These are phyloP conservation scores for Rhagonycha lutea DNA, from an alignment of 2,888 invertebrate species.

Conservation along the genomic window DNA sequence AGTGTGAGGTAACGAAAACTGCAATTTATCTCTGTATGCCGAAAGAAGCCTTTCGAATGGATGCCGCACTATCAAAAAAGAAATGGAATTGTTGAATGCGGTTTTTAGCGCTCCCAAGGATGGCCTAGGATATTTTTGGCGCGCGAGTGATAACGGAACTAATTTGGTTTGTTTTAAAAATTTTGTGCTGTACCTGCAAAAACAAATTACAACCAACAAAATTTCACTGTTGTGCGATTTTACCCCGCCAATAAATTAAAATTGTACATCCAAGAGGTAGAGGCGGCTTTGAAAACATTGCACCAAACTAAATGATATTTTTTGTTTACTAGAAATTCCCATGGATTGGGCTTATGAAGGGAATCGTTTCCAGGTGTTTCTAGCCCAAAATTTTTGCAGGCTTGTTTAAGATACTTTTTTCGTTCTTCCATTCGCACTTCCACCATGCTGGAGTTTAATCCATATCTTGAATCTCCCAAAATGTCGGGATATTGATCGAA, in stretches of 20 bases:
- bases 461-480: conserved; percentile 45
- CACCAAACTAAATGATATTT: conserved; percentile 85
- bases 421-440: conserved; percentile 64
- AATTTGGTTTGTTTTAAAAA: conserved; percentile 78
- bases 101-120: conserved; percentile 70
- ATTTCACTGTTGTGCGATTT: conserved; percentile 21
- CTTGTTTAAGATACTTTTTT: conserved; percentile 61
- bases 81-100: conserved; percentile 76
- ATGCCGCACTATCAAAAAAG: conserved; percentile 82
- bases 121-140: conserved; percentile 79
- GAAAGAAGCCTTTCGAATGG: conserved; percentile 80
- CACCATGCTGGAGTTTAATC: conserved; percentile 56
- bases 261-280: conserved; percentile 93
- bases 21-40: conserved; percentile 84
- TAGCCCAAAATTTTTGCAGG: conserved; percentile 66
- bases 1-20: conserved; percentile 80
- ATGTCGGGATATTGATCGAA: conserved; percentile 49
- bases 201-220: neutral
- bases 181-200: conserved; percentile 69
- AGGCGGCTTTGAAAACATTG: conserved; percentile 82
- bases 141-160: conserved; percentile 76
- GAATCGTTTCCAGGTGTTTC: conserved; percentile 63
- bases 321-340: conserved; percentile 83
- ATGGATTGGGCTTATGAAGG: conserved; percentile 74
- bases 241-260: conserved; percentile 83